Evolutionary conservation across 2,797 vertebrate genomes (phyloP).

Genomic region (Sebastes wilsoni): DNA sequence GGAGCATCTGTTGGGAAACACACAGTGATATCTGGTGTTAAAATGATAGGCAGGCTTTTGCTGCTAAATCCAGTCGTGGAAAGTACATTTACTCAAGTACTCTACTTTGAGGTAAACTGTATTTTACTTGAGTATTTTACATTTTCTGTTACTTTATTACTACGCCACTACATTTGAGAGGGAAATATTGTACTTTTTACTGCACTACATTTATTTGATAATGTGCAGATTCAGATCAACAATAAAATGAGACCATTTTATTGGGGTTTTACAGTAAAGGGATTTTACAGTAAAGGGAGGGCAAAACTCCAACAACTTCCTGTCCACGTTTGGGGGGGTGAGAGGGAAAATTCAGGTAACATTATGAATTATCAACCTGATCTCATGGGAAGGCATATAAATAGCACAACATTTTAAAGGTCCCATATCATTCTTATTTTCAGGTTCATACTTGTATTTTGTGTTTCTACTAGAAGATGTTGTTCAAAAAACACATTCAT

Average conservation of each 20-base stretch:
- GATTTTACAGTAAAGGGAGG: constrained; percentile 81
- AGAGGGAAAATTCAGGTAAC: constrained; percentile 51
- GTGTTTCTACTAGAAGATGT: too few relatives aligned
- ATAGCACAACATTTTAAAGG: background rate
- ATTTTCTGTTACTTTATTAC: background rate
- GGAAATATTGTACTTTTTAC: too few relatives aligned
- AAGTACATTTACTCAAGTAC: background rate
- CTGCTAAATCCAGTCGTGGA: background rate
- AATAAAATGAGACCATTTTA: too few relatives aligned
- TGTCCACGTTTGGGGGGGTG: constrained; percentile 51
- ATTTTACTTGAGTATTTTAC: background rate
- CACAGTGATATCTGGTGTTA: background rate
- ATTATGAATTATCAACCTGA: constrained; percentile 12
- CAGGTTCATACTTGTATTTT: too few relatives aligned
- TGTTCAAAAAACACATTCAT: too few relatives aligned
- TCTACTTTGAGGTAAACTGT: background rate
- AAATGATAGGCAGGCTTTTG: background rate
- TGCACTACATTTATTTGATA: too few relatives aligned
- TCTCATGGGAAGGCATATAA: background rate
- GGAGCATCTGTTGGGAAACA: constrained; percentile 33
- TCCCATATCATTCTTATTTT: too few relatives aligned
- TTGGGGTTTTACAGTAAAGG: too few relatives aligned
- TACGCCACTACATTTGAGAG: too few relatives aligned
- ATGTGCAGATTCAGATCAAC: too few relatives aligned
- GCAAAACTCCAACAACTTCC: constrained; percentile 69